Conservation (phyloP, 2,888 invertebrate species). For the Pterobdella sp. region DNA sequence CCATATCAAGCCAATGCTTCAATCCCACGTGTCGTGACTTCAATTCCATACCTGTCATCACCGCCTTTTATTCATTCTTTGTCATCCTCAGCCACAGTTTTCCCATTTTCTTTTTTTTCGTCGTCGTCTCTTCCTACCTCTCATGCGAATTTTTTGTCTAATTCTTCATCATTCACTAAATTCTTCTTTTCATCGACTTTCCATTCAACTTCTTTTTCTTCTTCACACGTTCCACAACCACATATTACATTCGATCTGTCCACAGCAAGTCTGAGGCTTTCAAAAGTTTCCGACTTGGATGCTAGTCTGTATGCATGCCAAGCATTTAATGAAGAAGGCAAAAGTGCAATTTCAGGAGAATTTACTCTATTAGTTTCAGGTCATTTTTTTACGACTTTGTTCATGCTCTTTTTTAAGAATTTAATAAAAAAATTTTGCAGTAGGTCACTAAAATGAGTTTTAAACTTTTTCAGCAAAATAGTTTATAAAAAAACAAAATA, state of each 20-base stretch:
- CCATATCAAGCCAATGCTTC: slow-evolving; percentile 9
- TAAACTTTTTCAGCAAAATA: too few relatives aligned
- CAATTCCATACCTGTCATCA: slow-evolving; percentile 8
- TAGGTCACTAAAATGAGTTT: too few relatives aligned
- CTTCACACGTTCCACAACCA: background rate
- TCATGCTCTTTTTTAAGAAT: too few relatives aligned
- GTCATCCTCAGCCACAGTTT: background rate
- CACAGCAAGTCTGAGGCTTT: background rate
- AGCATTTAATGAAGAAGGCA: background rate
- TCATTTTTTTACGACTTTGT: too few relatives aligned
- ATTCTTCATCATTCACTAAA: background rate
- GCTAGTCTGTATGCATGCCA: background rate
- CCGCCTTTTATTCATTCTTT: slow-evolving; percentile 7
- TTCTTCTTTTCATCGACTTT: background rate
- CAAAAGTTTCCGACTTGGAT: background rate
- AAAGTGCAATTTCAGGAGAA: background rate
- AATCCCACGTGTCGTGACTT: slow-evolving; percentile 16
- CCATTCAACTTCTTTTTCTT: background rate
- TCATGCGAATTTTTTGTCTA: background rate
- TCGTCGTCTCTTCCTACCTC: background rate
- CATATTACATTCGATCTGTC: background rate
- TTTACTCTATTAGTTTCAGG: background rate
- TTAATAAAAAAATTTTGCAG: too few relatives aligned
- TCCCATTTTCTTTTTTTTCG: background rate
- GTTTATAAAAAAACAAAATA: too few relatives aligned